Percentiles rank a stretch among this genome's conserved stretches.
These are phyloP conservation scores for Magallana gigas DNA, from an alignment of 1,140 invertebrate species.

Conservation along the genomic window DNA sequence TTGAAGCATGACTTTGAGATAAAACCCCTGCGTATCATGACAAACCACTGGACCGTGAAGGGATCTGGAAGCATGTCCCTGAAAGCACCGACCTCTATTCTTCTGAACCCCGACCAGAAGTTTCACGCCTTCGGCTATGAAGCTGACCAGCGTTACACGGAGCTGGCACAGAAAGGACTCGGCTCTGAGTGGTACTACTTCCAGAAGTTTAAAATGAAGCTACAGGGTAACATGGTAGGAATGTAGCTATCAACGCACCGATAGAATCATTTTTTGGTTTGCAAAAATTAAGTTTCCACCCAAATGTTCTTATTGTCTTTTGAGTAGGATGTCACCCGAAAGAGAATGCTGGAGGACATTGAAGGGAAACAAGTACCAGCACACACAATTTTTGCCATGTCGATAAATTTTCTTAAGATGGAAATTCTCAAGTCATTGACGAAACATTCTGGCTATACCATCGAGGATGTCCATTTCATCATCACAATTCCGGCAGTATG, in stretches of 20 bases:
- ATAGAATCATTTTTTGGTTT: no score
- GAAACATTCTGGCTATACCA: neutral
- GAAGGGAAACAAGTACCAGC: constrained; percentile 51
- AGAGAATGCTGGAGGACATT: constrained; percentile 43
- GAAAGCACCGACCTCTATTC: constrained; percentile 47
- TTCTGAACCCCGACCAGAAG: constrained; percentile 44
- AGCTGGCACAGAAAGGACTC: constrained; percentile 37
- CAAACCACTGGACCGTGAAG: constrained; percentile 41
- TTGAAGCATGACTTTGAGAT: constrained; percentile 39
- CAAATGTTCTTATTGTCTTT: neutral
- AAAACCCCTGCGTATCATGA: constrained; percentile 40
- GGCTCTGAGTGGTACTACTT: constrained; percentile 44
- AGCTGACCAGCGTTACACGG: constrained; percentile 49
- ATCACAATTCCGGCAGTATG: constrained; percentile 44
- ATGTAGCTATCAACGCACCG: no score
- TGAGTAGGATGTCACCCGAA: constrained; percentile 34
- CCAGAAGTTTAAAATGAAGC: constrained; percentile 48
- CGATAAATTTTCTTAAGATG: constrained; percentile 48
- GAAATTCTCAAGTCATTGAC: constrained; percentile 36
- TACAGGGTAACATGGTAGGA: constrained; percentile 38
- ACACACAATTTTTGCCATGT: constrained; percentile 40
- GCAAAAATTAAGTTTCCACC: neutral
- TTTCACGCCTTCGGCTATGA: constrained; percentile 53
- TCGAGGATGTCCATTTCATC: constrained; percentile 43
- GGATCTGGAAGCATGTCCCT: constrained; percentile 35